Conservation (phyloP, 2,888 invertebrate genomes). For the Electrophaes corylata region DNA sequence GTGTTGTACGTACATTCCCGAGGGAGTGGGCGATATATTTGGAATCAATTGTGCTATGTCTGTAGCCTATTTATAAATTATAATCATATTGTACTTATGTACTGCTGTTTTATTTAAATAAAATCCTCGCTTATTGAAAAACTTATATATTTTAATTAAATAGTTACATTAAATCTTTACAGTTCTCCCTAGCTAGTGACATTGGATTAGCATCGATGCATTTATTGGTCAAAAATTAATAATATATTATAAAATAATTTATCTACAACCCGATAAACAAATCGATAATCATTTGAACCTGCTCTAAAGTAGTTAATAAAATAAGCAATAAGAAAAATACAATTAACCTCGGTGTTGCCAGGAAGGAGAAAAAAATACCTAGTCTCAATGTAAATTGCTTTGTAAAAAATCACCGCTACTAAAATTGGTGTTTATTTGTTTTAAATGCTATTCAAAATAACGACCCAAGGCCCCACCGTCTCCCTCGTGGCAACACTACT, state of each 20-base stretch:
- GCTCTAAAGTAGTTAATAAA: slow-evolving; percentile 48
- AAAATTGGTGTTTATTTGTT: slow-evolving; percentile 28
- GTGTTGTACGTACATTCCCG: slow-evolving; percentile 29
- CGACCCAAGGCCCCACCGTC: slow-evolving; percentile 17
- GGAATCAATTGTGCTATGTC: slow-evolving; percentile 80
- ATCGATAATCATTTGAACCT: slow-evolving; percentile 66
- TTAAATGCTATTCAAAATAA: slow-evolving; percentile 47
- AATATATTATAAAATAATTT: slow-evolving; percentile 76
- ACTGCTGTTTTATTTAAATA: slow-evolving; percentile 62
- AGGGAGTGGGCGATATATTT: slow-evolving; percentile 53
- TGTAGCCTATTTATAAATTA: slow-evolving; percentile 85
- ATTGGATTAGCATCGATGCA: slow-evolving; percentile 77
- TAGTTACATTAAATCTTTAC: slow-evolving; percentile 83
- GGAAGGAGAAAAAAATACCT: slow-evolving; percentile 39
- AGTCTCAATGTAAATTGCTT: slow-evolving; percentile 31
- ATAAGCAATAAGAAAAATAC: slow-evolving; percentile 51
- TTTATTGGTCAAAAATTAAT: slow-evolving; percentile 79
- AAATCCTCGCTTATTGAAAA: slow-evolving; percentile 65
- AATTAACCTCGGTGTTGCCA: slow-evolving; percentile 56
- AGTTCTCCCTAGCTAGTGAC: slow-evolving; percentile 82
- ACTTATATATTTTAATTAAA: slow-evolving; percentile 84
- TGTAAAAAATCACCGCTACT: slow-evolving; percentile 24
- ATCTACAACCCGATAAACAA: slow-evolving; percentile 77
- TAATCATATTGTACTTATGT: slow-evolving; percentile 75
- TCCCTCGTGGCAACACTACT: slow-evolving; percentile 51